Base-by-base conservation (phyloP, 2,797 vertebrate species). In the Typhlichthys eigenmanni region DNA sequence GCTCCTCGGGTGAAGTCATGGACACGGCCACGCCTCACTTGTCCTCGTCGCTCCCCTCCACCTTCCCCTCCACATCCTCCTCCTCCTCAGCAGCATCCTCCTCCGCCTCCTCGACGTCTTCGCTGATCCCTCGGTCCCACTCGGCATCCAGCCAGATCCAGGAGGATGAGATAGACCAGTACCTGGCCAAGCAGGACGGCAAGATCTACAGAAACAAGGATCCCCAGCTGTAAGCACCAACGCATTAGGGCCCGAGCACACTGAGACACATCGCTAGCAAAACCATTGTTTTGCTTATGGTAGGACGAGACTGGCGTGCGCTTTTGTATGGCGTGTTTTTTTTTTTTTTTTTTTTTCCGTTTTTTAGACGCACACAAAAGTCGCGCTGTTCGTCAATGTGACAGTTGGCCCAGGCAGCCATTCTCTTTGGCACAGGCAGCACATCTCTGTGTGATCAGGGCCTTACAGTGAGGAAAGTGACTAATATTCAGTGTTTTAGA, bases 111-210 rank as follows among this genome's bases (percentile, higher is more conserved):
- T 88, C 88, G 6, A 90, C 84, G 0, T 86, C 86, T 38, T 87
- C 90, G 2, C 62, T 85, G 45, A 84, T 93, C 55, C 72, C 90
- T 0, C 93, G 94, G 58, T 93, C 93, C 7, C 75, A 74, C n/a
- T 94, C 94, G 0, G 77, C 92, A 0, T 90, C 14, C 38, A 43
- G 93, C 13, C 93, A 91, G 29, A 91, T 97, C 82, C 92, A 92
- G 55, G 98, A 98, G 62, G 96, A 99, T 1, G 95, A 97, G 72
- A 99, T 99, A 0, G 97, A 99, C 83, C 97, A 98, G 81, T 96
- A 94, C 77, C 92, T 98, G 85, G 92, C 93, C 82, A 96, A 94
- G 69, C 98, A 99, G 79, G 98, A 99, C 0, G 98, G 98, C 64
- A 99, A 98, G 84, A 99, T 99, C 78, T 98, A 98, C 86, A 83